Percentiles rank a stretch among this genome's conserved stretches.
Evolutionary conservation across 2,797 vertebrate species (phyloP).

Genomic region (Lepilemur septentrionalis): DNA sequence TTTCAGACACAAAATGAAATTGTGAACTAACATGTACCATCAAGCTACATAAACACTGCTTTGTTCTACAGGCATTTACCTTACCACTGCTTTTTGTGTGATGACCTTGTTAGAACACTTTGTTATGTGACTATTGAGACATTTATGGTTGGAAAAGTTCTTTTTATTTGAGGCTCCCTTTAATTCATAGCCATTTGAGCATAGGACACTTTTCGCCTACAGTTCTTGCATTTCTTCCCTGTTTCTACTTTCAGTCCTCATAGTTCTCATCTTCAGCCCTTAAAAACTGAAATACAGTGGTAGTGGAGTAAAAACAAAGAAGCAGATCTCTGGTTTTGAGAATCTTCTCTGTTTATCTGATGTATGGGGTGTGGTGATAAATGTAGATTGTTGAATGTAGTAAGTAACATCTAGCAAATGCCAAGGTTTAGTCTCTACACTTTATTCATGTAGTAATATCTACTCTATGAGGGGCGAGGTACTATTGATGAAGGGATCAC

Average conservation of each 20-base stretch:
- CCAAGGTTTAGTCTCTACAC: neutral
- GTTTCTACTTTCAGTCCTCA: neutral
- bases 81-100: neutral
- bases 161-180: neutral
- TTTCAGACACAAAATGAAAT: slow-evolving; percentile 17
- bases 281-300: neutral
- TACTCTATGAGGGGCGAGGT: neutral
- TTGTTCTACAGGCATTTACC: neutral
- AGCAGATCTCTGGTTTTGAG: neutral
- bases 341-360: neutral
- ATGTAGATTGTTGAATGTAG: neutral
- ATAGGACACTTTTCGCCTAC: neutral
- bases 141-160: neutral
- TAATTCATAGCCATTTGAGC: neutral
- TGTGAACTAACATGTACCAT: neutral
- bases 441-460: neutral
- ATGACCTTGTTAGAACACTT: neutral
- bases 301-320: neutral
- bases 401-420: neutral
- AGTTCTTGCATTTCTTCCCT: neutral
- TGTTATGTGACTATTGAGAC: neutral
- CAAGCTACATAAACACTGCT: neutral
- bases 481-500: neutral
- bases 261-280: neutral
- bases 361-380: neutral